Evolutionary conservation across 2,113 vertebrate genomes (phyloP).

Genomic region (Pungitius pungitius): DNA sequence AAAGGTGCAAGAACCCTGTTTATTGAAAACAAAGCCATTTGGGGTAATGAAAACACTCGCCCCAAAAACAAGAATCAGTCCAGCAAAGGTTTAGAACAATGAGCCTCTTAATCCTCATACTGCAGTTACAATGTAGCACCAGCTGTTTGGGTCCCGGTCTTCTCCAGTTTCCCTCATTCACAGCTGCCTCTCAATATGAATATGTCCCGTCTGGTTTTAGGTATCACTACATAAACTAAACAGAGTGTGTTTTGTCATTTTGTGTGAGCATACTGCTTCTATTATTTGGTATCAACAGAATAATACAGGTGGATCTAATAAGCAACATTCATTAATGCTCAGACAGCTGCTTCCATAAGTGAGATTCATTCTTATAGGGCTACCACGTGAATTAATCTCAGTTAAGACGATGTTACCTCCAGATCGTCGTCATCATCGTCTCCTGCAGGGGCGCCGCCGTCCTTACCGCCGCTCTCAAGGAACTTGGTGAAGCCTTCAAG

Average conservation of each 20-base stretch:
- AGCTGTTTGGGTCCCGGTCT: background rate
- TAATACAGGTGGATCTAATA: background rate
- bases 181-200: background rate
- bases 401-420: conserved; percentile 59
- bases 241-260: background rate
- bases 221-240: background rate
- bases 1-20: background rate
- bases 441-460: conserved; percentile 87
- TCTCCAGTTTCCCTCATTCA: background rate
- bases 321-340: background rate
- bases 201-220: background rate
- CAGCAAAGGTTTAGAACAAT: background rate
- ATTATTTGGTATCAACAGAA: background rate
- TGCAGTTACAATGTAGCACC: background rate
- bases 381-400: fast-evolving
- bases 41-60: background rate
- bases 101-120: background rate
- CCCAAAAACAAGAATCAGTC: background rate
- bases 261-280: background rate
- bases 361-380: background rate
- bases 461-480: conserved; percentile 94
- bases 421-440: conserved; percentile 77
- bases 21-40: background rate
- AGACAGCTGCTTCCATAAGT: background rate
- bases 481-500: conserved; percentile 95